Evolutionary conservation across 1,140 invertebrate genomes (phyloP).

Genomic region (Caenorhabditis tropicalis): DNA sequence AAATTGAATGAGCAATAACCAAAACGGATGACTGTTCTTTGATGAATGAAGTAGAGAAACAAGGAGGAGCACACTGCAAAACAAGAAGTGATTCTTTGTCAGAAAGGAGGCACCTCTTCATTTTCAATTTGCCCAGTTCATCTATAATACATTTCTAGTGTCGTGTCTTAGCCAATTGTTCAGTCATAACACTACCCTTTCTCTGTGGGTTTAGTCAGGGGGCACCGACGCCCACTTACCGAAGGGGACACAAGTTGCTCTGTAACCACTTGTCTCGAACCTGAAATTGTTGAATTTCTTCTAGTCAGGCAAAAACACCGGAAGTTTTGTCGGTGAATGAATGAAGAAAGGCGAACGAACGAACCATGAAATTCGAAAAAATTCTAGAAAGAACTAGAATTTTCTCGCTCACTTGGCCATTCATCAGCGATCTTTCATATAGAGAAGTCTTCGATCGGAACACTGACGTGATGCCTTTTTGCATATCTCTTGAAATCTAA

Average conservation of each 20-base stretch:
- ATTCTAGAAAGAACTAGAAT: neutral
- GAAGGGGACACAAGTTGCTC: neutral
- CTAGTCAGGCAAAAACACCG: slow-evolving; percentile 8
- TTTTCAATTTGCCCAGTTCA: slow-evolving; percentile 9
- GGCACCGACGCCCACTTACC: neutral
- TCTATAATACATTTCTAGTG: neutral
- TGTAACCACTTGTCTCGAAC: neutral
- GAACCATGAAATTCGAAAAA: slow-evolving; percentile 40
- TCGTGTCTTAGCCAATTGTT: neutral
- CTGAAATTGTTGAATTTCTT: neutral
- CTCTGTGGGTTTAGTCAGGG: neutral
- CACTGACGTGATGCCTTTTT: neutral
- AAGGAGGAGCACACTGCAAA: neutral
- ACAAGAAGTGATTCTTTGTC: neutral
- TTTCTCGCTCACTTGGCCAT: neutral
- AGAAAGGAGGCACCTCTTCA: neutral
- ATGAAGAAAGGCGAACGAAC: neutral
- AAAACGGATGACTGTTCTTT: neutral
- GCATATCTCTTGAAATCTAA: neutral
- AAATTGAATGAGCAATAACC: neutral
- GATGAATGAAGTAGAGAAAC: neutral
- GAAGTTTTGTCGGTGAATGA: neutral
- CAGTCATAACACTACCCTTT: neutral
- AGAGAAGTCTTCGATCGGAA: neutral
- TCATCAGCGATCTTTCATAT: neutral